These are phyloP conservation scores for Pachycephus smyrnensis DNA, from an alignment of 2,888 invertebrate species.

Conservation along the genomic window DNA sequence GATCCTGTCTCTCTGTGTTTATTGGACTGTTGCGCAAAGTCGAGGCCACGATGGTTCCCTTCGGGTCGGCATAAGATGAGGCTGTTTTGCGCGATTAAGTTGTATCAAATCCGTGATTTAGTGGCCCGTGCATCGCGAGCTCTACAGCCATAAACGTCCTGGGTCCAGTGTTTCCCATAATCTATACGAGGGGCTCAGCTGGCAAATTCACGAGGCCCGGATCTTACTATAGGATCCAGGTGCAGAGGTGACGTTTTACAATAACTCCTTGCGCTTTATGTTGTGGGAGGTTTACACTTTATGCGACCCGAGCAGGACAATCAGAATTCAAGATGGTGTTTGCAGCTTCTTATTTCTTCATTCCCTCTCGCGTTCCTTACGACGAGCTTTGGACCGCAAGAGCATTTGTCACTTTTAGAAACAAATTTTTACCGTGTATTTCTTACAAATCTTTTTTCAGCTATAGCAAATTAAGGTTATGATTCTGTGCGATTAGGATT, in stretches of 20 bases:
- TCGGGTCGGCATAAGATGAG: slow-evolving; percentile 2
- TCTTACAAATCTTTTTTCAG: neutral
- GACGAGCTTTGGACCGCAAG: neutral
- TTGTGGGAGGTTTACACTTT: slow-evolving; percentile 60
- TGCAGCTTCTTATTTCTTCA: neutral
- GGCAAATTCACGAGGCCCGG: slow-evolving; percentile 31
- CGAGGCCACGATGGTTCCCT: slow-evolving; percentile 7
- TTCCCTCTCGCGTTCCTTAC: neutral
- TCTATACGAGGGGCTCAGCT: slow-evolving; percentile 40
- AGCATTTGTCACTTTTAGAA: neutral
- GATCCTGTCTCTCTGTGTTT: slow-evolving; percentile 26
- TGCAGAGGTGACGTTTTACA: slow-evolving; percentile 56
- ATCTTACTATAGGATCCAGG: slow-evolving; percentile 43
- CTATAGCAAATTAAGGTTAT: neutral
- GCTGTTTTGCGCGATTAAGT: slow-evolving; percentile 54
- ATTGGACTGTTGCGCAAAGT: slow-evolving; percentile 25
- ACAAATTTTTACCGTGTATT: neutral
- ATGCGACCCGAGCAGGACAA: slow-evolving; percentile 45
- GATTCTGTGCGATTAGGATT: neutral
- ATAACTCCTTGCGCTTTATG: slow-evolving; percentile 61
- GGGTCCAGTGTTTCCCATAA: slow-evolving; percentile 54
- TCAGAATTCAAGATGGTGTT: neutral
- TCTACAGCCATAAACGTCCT: slow-evolving; percentile 55
- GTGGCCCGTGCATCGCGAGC: slow-evolving; percentile 53
- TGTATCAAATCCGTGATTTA: slow-evolving; percentile 60